Conservation (phyloP, 1,140 invertebrate genomes). For the Holcopasites calliopsidis region DNA sequence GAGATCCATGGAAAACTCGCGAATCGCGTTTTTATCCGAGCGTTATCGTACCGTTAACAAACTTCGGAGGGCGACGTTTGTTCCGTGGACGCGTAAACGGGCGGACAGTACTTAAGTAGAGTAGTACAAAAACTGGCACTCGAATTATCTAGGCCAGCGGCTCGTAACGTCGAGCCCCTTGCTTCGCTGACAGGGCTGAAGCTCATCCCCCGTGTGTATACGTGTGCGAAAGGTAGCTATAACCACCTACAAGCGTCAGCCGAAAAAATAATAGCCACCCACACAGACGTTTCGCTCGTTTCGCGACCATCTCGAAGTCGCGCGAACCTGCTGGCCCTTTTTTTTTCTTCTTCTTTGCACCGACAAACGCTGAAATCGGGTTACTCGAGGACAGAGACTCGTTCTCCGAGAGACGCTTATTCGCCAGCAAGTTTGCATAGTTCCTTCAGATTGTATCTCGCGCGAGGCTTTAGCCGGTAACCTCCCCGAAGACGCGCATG, state of each 20-base stretch:
- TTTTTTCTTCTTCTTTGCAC: neutral
- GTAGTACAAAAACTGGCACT: conserved; percentile 34
- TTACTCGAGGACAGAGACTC: neutral
- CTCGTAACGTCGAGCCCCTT: conserved; percentile 39
- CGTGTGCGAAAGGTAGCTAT: conserved; percentile 24
- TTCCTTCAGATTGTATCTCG: too few species aligned
- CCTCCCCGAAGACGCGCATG: too few species aligned
- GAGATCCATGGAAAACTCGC: conserved; percentile 17
- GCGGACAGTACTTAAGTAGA: conserved; percentile 22
- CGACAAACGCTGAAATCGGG: neutral
- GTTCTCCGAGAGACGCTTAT: neutral
- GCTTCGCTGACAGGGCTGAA: conserved; percentile 55
- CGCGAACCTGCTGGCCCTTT: neutral
- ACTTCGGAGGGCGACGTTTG: neutral
- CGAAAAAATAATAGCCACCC: conserved; percentile 47
- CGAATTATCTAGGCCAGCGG: conserved; percentile 58
- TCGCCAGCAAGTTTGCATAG: neutral
- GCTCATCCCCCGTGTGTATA: conserved; percentile 33
- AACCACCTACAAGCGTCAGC: conserved; percentile 47
- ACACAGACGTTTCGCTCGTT: neutral
- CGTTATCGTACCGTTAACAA: too few species aligned
- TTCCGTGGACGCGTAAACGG: conserved; percentile 8
- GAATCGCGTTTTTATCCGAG: too few species aligned
- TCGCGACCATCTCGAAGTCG: conserved; percentile 18
- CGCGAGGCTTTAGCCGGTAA: neutral